phyloP scores from a whole-genome alignment of 1,140 invertebrate species.

The Penaeus indicus region DNA sequence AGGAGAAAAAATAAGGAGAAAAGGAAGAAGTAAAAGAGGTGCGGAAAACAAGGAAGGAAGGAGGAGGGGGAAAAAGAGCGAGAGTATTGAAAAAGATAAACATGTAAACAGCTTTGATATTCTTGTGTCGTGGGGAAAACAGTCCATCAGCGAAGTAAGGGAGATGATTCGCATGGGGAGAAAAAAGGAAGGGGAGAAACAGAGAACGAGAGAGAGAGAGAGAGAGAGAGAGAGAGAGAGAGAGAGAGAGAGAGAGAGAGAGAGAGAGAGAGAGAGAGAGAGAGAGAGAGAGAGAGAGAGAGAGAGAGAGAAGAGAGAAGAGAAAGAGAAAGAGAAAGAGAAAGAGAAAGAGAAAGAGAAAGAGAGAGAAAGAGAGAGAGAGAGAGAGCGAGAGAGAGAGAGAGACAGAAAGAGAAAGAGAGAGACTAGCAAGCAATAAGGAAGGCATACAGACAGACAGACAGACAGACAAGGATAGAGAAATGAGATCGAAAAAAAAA shows the following conservation, averaged over 20 bases:
- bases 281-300: constrained; percentile 3
- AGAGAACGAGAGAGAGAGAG: constrained; percentile 15
- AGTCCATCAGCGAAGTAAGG: neutral
- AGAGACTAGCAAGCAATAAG: neutral
- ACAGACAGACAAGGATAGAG: neutral
- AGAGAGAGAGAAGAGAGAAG: neutral
- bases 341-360: neutral
- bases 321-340: neutral
- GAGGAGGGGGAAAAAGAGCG: neutral
- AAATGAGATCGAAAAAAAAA: neutral
- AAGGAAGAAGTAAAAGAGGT: neutral
- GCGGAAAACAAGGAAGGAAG: neutral
- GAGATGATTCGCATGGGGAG: no score
- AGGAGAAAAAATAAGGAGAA: neutral
- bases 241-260: neutral
- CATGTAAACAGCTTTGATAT: no score
- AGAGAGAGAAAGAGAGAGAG: neutral
- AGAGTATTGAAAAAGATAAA: neutral
- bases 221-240: neutral
- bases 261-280: neutral
- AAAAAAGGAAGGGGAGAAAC: neutral
- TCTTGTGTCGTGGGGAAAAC: no score
- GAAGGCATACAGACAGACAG: neutral
- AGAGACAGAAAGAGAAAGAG: neutral
- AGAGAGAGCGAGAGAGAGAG: neutral